Evolutionary conservation across 2,113 vertebrate genomes (phyloP).

Genomic region (Chaetorhynchus papuensis): DNA sequence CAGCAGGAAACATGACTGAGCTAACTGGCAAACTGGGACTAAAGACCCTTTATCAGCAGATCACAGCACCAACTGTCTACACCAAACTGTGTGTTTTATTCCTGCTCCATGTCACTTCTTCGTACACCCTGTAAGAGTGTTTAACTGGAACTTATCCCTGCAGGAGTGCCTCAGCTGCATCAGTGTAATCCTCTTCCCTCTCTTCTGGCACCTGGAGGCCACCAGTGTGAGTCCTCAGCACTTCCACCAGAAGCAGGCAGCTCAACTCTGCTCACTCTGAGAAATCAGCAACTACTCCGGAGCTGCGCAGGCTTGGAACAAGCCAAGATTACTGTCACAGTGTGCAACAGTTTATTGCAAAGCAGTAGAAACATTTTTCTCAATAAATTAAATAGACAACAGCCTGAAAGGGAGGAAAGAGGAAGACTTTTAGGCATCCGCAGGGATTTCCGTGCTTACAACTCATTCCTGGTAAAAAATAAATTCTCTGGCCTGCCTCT

Average conservation of each 20-base stretch:
- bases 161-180: background rate
- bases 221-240: background rate
- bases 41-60: background rate
- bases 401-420: background rate
- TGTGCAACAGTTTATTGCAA: background rate
- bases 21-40: conserved; percentile 7
- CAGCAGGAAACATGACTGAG: conserved; percentile 12
- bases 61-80: background rate
- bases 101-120: background rate
- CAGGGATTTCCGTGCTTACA: background rate
- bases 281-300: background rate
- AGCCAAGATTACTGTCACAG: background rate
- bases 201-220: background rate
- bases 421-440: background rate
- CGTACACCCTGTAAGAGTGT: fast-evolving
- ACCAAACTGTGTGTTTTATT: background rate
- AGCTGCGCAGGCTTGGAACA: background rate
- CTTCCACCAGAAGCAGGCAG: background rate
- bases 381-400: background rate
- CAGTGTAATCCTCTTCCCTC: background rate
- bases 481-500: background rate
- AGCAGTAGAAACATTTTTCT: background rate
- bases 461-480: background rate
- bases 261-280: background rate
- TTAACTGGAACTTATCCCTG: background rate